Evolutionary conservation across 2,888 invertebrate species (phyloP), one percentile per base, ranked within the genome.

Genomic region (Lysandra bellargus): DNA sequence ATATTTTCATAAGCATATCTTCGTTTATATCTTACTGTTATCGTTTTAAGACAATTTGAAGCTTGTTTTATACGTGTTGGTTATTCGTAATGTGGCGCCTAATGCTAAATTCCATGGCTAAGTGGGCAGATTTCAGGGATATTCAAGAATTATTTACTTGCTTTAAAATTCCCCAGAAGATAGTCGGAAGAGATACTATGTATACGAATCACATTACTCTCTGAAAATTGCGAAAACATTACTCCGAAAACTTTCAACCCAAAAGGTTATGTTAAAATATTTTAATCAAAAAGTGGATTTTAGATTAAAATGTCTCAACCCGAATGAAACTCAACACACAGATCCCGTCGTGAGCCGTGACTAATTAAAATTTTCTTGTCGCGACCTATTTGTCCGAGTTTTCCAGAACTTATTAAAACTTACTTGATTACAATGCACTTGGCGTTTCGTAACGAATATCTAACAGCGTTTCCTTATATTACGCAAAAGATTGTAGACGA

Each of bases 281-380:
- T 69, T 69, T 69, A 69, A 69, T 69, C 69, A 37, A 69, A 69
- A 69, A 69, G 33, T 69, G 69, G 33, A 69, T 69, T 69, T 69
- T 37, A 69, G 33, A 69, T 69, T 69, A 69, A 69, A 69, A 69
- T 69, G 33, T 69, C 33, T 69, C 64, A 64, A 64, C 69, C 33
- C 33, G 69, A 37, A 69, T 69, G 69, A 69, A 33, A 69, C 12
- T 69, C 33, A 37, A 69, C 69, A 69, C 33, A 17, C 69, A 64
- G 64, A 30, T 30, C 9, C 23, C n/a, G 64, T 69, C 69, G 69
- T 33, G 61, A 61, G n/a, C 61, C 61, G 33, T 69, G 64, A 78
- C 78, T 78, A 78, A 78, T 78, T 78, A 78, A 78, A 78, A 78
- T 78, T 78, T 78, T 78, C 78, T 78, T 78, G 49, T 49, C 49